Conservation (phyloP, 64 coral and sea anemone species). For the Pocillopora verrucosa region DNA sequence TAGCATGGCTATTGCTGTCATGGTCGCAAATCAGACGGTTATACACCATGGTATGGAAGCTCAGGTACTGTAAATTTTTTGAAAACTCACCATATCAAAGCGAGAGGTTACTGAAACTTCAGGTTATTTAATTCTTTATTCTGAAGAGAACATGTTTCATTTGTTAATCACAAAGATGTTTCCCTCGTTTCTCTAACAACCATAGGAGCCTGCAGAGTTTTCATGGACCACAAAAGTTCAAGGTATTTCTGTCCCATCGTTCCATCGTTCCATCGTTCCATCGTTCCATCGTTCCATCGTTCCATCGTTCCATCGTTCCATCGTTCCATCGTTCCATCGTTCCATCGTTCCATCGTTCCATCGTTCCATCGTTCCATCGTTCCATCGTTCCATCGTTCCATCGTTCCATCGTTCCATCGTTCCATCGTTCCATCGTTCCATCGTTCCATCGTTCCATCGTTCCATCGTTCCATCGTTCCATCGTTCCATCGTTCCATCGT, state of each 20-base stretch:
- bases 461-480: too few relatives aligned
- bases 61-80: not conserved
- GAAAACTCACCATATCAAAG: not conserved
- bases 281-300: not conserved
- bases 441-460: too few relatives aligned
- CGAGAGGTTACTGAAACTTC: not conserved
- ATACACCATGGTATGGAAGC: not conserved
- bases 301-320: too few relatives aligned
- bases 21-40: conserved; percentile 28
- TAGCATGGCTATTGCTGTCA: conserved; percentile 39
- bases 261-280: not conserved
- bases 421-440: too few relatives aligned
- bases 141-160: not conserved
- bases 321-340: not conserved
- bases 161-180: not conserved
- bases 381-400: not conserved
- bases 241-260: not conserved
- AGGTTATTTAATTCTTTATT: not conserved
- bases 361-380: not conserved
- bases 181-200: not conserved
- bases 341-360: too few relatives aligned
- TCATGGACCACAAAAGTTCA: conserved; percentile 6
- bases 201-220: not conserved
- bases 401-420: too few relatives aligned
- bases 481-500: too few relatives aligned